Evolutionary conservation across 2,888 invertebrate species (phyloP).

Genomic region (Erebia aethiops): DNA sequence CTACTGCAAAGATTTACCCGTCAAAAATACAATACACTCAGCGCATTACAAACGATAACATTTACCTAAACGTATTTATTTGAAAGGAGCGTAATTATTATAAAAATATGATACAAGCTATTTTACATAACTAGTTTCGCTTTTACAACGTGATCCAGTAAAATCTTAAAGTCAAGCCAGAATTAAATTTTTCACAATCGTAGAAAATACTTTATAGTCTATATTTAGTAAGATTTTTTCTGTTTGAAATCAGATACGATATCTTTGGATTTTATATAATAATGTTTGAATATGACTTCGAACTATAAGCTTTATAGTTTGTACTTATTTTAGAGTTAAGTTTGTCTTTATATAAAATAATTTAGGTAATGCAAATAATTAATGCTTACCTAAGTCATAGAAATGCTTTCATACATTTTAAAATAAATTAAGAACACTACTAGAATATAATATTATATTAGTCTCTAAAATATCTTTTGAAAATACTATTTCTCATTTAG

Average conservation of each 20-base stretch:
- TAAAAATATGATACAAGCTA: conserved; percentile 31
- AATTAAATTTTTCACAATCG: conserved; percentile 4
- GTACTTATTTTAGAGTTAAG: conserved; percentile 13
- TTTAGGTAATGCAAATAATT: conserved; percentile 1
- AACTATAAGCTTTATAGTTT: conserved; percentile 11
- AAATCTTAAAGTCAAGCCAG: conserved; percentile 5
- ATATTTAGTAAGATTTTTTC: conserved; percentile 1
- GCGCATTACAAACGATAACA: conserved; percentile 24
- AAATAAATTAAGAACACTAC: neutral
- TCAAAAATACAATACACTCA: conserved; percentile 47
- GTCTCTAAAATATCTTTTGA: conserved; percentile 36
- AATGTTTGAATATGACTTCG: neutral
- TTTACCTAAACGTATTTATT: conserved; percentile 21
- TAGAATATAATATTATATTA: conserved; percentile 1
- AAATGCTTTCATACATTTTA: conserved; percentile 4
- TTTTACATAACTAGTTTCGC: conserved; percentile 7
- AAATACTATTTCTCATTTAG: conserved; percentile 67
- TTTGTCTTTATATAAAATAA: conserved; percentile 5
- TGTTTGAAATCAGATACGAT: neutral
- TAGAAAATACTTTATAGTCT: conserved; percentile 13
- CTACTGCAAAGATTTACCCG: conserved; percentile 1
- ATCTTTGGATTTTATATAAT: conserved; percentile 11
- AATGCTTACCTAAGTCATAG: neutral
- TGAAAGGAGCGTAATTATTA: conserved; percentile 29
- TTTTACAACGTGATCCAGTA: neutral